Evolutionary conservation across 2,113 vertebrate species (phyloP).

Genomic region (Apeltes quadracus): DNA sequence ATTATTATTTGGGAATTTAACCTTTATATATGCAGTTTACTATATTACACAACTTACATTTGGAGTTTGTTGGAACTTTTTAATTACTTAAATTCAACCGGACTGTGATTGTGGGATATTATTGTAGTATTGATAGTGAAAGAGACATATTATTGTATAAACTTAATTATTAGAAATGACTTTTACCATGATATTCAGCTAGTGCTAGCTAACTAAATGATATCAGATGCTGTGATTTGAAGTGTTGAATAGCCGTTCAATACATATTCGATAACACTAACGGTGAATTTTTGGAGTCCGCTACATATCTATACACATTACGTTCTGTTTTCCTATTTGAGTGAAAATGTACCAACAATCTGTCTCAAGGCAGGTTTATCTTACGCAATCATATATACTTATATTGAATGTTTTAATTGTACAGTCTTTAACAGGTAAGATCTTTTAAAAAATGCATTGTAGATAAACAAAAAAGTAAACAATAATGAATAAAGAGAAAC

Average conservation of each 20-base stretch:
- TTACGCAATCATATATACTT: conserved; percentile 18
- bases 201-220: not conserved
- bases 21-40: conserved; percentile 24
- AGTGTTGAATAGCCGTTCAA: conserved; percentile 25
- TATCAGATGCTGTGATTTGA: conserved; percentile 1
- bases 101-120: conserved; percentile 31
- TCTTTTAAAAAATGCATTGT: conserved; percentile 22
- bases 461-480: conserved; percentile 30
- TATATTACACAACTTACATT: not conserved
- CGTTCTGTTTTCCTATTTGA: conserved; percentile 5
- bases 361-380: conserved; percentile 19
- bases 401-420: conserved; percentile 47
- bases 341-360: not conserved
- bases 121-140: conserved; percentile 5
- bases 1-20: not conserved
- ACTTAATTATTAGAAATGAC: not conserved
- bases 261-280: conserved; percentile 8
- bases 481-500: conserved; percentile 19
- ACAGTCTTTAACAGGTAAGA: conserved; percentile 24
- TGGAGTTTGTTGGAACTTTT: not conserved
- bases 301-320: not conserved
- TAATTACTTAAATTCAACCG: not conserved
- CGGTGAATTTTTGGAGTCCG: not conserved
- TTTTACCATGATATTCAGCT: not conserved
- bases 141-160: conserved; percentile 6